Evolutionary conservation across 1,140 invertebrate genomes (phyloP), one percentile per base, ranked within the genome.

Genomic region (Hirudo medicinalis): DNA sequence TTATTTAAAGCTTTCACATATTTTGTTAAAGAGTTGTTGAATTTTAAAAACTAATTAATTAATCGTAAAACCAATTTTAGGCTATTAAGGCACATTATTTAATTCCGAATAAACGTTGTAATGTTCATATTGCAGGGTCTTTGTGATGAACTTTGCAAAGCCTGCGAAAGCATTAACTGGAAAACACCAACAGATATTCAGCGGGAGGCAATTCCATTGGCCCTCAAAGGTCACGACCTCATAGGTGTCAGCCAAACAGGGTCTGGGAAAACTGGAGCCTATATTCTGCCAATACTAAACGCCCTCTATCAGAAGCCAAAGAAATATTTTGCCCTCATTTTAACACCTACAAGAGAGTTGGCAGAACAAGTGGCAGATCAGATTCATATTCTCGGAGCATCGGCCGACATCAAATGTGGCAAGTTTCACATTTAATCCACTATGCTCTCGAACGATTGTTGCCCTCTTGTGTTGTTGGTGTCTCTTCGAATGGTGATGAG

Each of bases 221-320:
- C 92, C 5, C 80, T 98, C 43, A 83, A 91, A 85, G 93, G 93
- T 83, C 27, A 67, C 36, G 95, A 99, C 84, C 87, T 98, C 0
- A 97, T 99, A 78, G 95, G 94, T 25, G 82, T 98, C 68, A 94
- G 95, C 2, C 94, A 98, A 84, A 99, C 95, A 5, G 94, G 95
- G 13, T 97, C 94, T 8, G 95, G 95, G 20, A 99, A 99, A 84
- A 99, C 96, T 2, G 95, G 90, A 43, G 92, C 96, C 0, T 99
- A 98, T 84, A 92, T 92, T 2, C 78, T 99, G 71, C 96, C 96
- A 0, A 97, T 99, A 76, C 79, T 99, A 17, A 94, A 99, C 79
- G 85, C 89, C 0, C 80, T 98, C 19, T 49, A 49, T 9, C 81
- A 98, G 20, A 89, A 94, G 75, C 90, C 9, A 13, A 49, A 49